Evolutionary conservation across 2,113 vertebrate species (phyloP).

Genomic region (Nematolebias whitei): DNA sequence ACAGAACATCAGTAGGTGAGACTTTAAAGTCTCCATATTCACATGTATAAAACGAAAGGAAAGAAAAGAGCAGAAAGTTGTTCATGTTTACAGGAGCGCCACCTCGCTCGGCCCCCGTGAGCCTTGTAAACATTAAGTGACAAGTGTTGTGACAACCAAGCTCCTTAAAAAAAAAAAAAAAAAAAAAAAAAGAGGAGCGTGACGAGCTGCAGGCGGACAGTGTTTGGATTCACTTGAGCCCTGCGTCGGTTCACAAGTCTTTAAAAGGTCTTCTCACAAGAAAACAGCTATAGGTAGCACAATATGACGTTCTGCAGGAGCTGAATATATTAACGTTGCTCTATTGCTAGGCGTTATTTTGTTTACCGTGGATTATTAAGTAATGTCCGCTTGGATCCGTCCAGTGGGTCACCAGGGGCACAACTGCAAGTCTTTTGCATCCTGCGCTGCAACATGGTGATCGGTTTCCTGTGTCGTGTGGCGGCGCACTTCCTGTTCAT

Average conservation of each 20-base stretch:
- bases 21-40: constrained; percentile 55
- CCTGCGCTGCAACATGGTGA: constrained; percentile 61
- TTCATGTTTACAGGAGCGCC: constrained; percentile 53
- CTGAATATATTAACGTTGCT: constrained; percentile 50
- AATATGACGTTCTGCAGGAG: constrained; percentile 18
- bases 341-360: constrained; percentile 24
- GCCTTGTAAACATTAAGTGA: constrained; percentile 74
- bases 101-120: constrained; percentile 44
- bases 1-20: constrained; percentile 45
- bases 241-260: constrained; percentile 54
- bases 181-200: constrained; percentile 58
- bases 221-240: constrained; percentile 60
- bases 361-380: constrained; percentile 32
- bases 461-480: constrained; percentile 73
- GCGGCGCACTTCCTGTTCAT: constrained; percentile 71
- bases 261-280: constrained; percentile 61
- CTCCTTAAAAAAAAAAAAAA: constrained; percentile 66
- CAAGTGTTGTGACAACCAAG: constrained; percentile 72
- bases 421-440: constrained; percentile 59
- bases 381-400: constrained; percentile 52
- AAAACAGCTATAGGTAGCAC: constrained; percentile 38
- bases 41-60: constrained; percentile 55
- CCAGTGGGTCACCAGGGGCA: constrained; percentile 48
- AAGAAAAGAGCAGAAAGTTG: constrained; percentile 23
- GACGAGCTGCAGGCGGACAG: constrained; percentile 65